These are phyloP conservation scores for Takifugu flavidus DNA, from an alignment of 2,113 vertebrate species.

Conservation along the genomic window DNA sequence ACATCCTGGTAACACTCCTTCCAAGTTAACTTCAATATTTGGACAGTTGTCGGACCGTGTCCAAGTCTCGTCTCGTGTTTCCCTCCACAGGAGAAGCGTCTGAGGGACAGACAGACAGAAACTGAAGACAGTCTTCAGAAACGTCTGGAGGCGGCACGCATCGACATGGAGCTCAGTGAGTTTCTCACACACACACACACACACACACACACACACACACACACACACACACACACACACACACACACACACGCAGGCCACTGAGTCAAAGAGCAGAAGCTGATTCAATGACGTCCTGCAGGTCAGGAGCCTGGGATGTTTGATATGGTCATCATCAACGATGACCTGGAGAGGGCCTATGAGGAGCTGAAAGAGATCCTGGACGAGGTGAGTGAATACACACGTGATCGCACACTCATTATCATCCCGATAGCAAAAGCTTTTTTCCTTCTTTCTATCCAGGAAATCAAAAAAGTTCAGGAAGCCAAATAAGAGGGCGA, in stretches of 20 bases:
- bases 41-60: too few relatives aligned
- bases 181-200: constrained; percentile 14
- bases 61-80: background rate
- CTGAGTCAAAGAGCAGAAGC: too few relatives aligned
- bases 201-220: background rate
- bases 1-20: constrained; percentile 78
- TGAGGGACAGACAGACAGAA: constrained; percentile 87
- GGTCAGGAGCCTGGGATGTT: constrained; percentile 92
- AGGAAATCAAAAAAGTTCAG: constrained; percentile 75
- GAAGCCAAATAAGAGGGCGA: constrained; percentile 52
- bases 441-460: constrained; percentile 12
- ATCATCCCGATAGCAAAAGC: background rate
- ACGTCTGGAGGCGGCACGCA: constrained; percentile 78
- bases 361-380: constrained; percentile 79
- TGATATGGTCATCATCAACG: constrained; percentile 87
- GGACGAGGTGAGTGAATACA: constrained; percentile 76
- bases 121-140: constrained; percentile 87
- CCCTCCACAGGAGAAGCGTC: constrained; percentile 81
- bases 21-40: background rate
- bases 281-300: constrained; percentile 35
- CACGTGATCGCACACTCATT: background rate
- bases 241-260: background rate
- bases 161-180: constrained; percentile 92
- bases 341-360: constrained; percentile 88
- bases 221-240: background rate